Evolutionary conservation across 2,113 vertebrate species (phyloP).

Genomic region (Garra rufa): DNA sequence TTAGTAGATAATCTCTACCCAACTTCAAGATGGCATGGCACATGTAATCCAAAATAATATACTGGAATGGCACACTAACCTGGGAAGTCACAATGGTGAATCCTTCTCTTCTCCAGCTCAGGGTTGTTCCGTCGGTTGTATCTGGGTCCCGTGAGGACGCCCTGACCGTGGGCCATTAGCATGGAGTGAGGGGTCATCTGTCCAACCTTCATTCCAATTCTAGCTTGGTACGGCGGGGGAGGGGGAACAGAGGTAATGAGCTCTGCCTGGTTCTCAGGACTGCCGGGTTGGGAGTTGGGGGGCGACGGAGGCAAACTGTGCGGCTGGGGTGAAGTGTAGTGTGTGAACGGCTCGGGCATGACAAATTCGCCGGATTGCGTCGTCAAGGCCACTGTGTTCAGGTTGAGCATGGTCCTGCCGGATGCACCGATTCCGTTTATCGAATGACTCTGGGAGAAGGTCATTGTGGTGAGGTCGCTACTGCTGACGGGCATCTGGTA

Average conservation of each 20-base stretch:
- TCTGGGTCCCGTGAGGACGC: constrained; percentile 81
- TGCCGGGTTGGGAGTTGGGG: constrained; percentile 90
- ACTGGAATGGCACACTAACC: constrained; percentile 69
- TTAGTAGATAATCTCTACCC: constrained; percentile 16
- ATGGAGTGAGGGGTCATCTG: constrained; percentile 72
- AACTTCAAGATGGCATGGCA: background rate
- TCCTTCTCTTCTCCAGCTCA: constrained; percentile 90
- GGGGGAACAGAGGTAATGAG: constrained; percentile 75
- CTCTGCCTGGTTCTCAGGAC: constrained; percentile 84
- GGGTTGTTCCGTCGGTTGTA: constrained; percentile 92
- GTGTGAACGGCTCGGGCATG: constrained; percentile 77
- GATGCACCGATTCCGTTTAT: constrained; percentile 46
- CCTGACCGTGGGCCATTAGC: constrained; percentile 81
- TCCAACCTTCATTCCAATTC: constrained; percentile 76
- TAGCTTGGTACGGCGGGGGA: constrained; percentile 79
- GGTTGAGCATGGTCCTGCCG: constrained; percentile 81
- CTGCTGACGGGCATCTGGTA: constrained; percentile 82
- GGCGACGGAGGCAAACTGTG: constrained; percentile 88
- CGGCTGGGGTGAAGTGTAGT: constrained; percentile 69
- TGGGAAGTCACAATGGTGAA: constrained; percentile 88
- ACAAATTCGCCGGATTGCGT: constrained; percentile 64
- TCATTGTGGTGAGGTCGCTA: constrained; percentile 74
- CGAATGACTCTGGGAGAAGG: constrained; percentile 70
- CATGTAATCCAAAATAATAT: background rate
- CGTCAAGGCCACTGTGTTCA: constrained; percentile 72